Percentiles rank a stretch among this genome's conserved stretches.
Conservation (phyloP, 2,113 vertebrate species). For the Lutjanus erythropterus region DNA sequence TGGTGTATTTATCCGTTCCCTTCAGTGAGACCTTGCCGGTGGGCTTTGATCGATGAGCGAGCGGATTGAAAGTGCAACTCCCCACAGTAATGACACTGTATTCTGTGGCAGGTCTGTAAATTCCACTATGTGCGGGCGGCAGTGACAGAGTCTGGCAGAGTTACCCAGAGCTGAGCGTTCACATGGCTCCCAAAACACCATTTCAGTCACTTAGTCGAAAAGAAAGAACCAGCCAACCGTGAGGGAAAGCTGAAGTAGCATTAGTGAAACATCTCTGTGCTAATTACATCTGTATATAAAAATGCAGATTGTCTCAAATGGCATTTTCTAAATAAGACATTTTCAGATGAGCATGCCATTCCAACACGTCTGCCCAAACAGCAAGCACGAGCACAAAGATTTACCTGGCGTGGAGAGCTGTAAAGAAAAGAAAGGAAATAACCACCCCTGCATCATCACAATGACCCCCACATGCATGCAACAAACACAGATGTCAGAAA, state of each 20-base stretch:
- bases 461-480: conserved; percentile 53
- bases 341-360: conserved; percentile 66
- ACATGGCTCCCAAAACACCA: conserved; percentile 70
- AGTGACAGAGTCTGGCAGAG: conserved; percentile 55
- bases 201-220: conserved; percentile 31
- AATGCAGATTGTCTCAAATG: conserved; percentile 35
- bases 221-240: conserved; percentile 37
- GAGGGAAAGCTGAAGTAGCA: conserved; percentile 49
- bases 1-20: conserved; percentile 37
- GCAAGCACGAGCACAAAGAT: conserved; percentile 59
- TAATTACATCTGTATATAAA: conserved; percentile 34
- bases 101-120: conserved; percentile 72
- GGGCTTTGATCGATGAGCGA: conserved; percentile 59
- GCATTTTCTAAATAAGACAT: conserved; percentile 32
- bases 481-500: conserved; percentile 59
- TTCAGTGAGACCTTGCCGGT: conserved; percentile 43
- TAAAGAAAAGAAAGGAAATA: conserved; percentile 37
- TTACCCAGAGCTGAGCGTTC: conserved; percentile 70
- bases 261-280: conserved; percentile 38
- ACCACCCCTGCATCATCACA: conserved; percentile 43
- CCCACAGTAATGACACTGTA: conserved; percentile 55
- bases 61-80: conserved; percentile 54
- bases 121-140: conserved; percentile 57
- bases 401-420: conserved; percentile 77
- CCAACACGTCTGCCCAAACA: conserved; percentile 44